These are phyloP conservation scores for Pycnomerus fuliginosus DNA, from an alignment of 2,888 invertebrate species.

Conservation along the genomic window DNA sequence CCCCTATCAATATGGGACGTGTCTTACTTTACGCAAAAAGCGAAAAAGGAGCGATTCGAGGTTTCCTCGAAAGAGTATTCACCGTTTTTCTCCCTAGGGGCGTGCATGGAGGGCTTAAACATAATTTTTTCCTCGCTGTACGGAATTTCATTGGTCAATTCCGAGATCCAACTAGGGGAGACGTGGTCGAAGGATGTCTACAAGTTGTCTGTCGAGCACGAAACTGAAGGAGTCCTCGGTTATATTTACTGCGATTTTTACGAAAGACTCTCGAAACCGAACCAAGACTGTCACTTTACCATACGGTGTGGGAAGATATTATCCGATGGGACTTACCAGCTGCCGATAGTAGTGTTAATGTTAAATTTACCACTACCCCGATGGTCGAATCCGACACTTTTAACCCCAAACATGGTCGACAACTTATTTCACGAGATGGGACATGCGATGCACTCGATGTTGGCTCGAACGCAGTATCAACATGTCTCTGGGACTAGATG, in stretches of 20 bases:
- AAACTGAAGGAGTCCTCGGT: conserved; percentile 79
- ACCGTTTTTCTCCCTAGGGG: conserved; percentile 88
- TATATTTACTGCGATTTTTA: conserved; percentile 98
- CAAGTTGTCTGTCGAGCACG: conserved; percentile 88
- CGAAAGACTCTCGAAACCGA: conserved; percentile 85
- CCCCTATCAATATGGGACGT: conserved; percentile 79
- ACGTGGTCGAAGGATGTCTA: conserved; percentile 72
- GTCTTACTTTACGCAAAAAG: conserved; percentile 77
- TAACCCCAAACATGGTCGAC: conserved; percentile 84
- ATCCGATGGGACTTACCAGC: conserved; percentile 80
- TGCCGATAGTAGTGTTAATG: conserved; percentile 92
- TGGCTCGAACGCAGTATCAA: conserved; percentile 92
- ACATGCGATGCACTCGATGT: conserved; percentile 98
- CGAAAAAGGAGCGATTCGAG: conserved; percentile 69
- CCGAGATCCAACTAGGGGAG: conserved; percentile 75
- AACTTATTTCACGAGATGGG: conserved; percentile 99
- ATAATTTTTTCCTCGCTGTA: conserved; percentile 81
- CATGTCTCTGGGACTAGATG: conserved; percentile 98
- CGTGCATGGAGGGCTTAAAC: conserved; percentile 97
- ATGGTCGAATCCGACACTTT: conserved; percentile 73
- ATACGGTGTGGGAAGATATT: conserved; percentile 88
- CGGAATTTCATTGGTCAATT: conserved; percentile 74
- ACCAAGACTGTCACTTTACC: conserved; percentile 99
- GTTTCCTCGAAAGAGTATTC: conserved; percentile 72
- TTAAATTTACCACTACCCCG: conserved; percentile 79